phyloP scores from a whole-genome alignment of 2,888 invertebrate species.

The Eupeodes luniger region DNA sequence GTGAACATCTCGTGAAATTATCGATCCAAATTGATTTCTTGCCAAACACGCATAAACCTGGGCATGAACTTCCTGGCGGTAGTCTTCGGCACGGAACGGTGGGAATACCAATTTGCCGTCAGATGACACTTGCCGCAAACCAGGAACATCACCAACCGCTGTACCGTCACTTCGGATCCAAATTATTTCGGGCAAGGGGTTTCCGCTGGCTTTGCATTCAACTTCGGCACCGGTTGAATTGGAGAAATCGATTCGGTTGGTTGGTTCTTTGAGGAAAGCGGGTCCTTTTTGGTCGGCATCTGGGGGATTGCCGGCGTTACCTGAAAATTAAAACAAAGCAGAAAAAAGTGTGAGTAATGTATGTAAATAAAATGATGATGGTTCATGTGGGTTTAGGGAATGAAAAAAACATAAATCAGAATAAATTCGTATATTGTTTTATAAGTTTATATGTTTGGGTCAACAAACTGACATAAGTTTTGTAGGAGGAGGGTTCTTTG shows the following conservation, averaged over 20 bases:
- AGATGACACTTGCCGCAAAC: slow-evolving; percentile 92
- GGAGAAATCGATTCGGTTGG: slow-evolving; percentile 95
- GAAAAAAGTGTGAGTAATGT: slow-evolving; percentile 25
- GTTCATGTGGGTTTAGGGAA: slow-evolving; percentile 8
- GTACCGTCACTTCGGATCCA: slow-evolving; percentile 97
- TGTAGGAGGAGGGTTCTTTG: slow-evolving; percentile 7
- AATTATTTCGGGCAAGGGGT: slow-evolving; percentile 95
- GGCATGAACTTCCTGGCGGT: slow-evolving; percentile 96
- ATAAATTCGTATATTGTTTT: slow-evolving; percentile 7
- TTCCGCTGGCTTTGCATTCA: slow-evolving; percentile 95
- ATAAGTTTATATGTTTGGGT: slow-evolving; percentile 2
- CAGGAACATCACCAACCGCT: slow-evolving; percentile 95
- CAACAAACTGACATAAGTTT: slow-evolving; percentile 34
- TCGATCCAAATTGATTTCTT: slow-evolving; percentile 94
- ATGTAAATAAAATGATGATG: slow-evolving; percentile 9
- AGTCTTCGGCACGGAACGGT: slow-evolving; percentile 96
- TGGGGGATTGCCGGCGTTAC: slow-evolving; percentile 82
- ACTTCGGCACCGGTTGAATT: slow-evolving; percentile 97
- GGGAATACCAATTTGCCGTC: slow-evolving; percentile 97
- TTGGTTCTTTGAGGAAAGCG: slow-evolving; percentile 95
- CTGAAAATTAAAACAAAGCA: slow-evolving; percentile 46
- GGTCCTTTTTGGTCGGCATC: slow-evolving; percentile 94
- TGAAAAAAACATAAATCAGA: slow-evolving; percentile 41
- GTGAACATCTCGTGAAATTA: slow-evolving; percentile 96
- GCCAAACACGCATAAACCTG: slow-evolving; percentile 97